Conservation (phyloP, 2,797 vertebrate species). For the Trachops cirrhosus region DNA sequence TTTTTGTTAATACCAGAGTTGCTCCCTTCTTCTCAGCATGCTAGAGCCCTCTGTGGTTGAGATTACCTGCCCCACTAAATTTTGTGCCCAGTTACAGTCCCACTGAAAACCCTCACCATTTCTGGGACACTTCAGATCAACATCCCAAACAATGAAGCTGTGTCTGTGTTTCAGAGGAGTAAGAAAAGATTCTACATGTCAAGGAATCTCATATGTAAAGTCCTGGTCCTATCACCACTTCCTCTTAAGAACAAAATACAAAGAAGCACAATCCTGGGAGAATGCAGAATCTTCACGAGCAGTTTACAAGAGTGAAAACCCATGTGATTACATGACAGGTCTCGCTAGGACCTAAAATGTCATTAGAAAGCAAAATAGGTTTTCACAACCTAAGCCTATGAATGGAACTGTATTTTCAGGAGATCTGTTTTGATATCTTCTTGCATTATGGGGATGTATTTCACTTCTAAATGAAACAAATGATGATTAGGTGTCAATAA, state of each 20-base stretch:
- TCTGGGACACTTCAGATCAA: neutral
- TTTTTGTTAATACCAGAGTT: neutral
- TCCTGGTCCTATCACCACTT: neutral
- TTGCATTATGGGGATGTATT: neutral
- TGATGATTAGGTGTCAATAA: neutral
- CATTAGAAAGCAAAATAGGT: neutral
- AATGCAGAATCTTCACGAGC: neutral
- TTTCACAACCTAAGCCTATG: neutral
- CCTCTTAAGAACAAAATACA: neutral
- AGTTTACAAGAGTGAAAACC: neutral
- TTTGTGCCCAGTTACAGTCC: neutral
- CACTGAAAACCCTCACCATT: neutral
- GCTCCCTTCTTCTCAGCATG: neutral
- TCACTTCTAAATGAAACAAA: constrained; percentile 21
- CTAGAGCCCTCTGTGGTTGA: neutral
- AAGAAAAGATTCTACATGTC: neutral
- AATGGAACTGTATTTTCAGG: neutral
- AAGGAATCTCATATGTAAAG: neutral
- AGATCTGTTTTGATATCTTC: neutral
- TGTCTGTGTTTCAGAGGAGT: neutral
- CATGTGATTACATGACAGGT: neutral
- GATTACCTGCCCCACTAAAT: neutral
- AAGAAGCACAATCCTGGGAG: neutral
- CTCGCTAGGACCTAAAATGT: neutral
- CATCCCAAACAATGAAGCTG: neutral